Percentiles rank a stretch among this genome's conserved stretches.
phyloP scores from a whole-genome alignment of 2,113 vertebrate genomes.

The Cebus imitator region DNA sequence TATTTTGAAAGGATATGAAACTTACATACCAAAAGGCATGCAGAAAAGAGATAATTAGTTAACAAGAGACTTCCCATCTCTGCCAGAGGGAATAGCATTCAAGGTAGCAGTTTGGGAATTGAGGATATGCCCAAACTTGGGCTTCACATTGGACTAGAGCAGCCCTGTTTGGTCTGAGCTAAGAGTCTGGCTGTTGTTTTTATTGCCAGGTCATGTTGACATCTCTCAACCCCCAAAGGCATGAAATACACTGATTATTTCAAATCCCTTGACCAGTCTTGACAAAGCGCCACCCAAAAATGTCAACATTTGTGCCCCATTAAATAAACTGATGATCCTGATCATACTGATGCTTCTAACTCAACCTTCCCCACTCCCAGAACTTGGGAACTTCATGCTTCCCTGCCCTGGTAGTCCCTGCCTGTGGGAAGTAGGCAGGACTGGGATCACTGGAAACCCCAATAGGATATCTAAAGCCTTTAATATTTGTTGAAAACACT shows the following conservation, averaged over 20 bases:
- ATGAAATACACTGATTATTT: not conserved
- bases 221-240: not conserved
- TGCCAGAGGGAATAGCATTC: not conserved
- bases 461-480: not conserved
- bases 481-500: not conserved
- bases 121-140: too few relatives aligned
- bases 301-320: not conserved
- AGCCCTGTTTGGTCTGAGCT: not conserved
- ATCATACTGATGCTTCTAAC: not conserved
- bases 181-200: not conserved
- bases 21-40: not conserved
- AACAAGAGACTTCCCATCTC: not conserved
- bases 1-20: not conserved
- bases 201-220: not conserved
- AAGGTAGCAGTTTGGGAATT: not conserved
- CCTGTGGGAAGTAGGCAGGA: not conserved
- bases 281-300: not conserved
- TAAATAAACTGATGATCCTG: not conserved
- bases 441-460: not conserved
- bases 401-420: not conserved
- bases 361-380: not conserved
- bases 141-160: not conserved
- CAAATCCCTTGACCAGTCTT: not conserved
- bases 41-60: not conserved
- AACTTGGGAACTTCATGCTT: not conserved